Base-by-base conservation (phyloP, 2,888 invertebrate species). In the Acronicta alni region DNA sequence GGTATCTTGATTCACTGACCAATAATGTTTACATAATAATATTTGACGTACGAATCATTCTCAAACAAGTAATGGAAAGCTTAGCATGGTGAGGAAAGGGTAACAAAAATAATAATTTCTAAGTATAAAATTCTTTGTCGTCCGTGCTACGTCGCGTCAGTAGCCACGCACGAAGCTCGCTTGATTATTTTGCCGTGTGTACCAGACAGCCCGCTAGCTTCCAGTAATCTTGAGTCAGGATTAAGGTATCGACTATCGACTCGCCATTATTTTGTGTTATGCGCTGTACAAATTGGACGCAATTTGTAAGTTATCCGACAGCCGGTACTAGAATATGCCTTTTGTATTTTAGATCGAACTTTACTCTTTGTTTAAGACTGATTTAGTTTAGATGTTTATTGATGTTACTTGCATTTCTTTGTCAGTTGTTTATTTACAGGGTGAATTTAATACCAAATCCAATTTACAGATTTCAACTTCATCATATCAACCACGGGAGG, bases 141-240 rank as follows among this genome's bases (percentile, higher is more conserved):
- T 26, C 5, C 3, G 30, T 30, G 0, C 12, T 12, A 12, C 30
- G 3, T 12, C 3, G 30, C 30, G 30, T 12, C 12, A 3, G 12
- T 30, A n/a, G n/a, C 12, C 30, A 12, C 12, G 12, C 30, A 6
- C 12, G 30, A 3, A 37, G 47, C 2, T 15, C 6, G 7, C 14
- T 45, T 32, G 0, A 16, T 3, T 60, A 4, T 67, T 67, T 32
- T 6, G 2, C 45, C 15, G 35, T 32, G 35, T 47, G 67, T 70
- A 67, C 57, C 32, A 54, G 47, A 66, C 57, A 53, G 57, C 60
- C 82, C 66, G 73, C 59, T 58, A 59, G 66, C 74, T 63, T 57
- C 55, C 66, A 82, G 87, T 89, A 89, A 90, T 91, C 88, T 84
- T 82, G 83, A 88, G 85, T 86, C 57, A 82, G 88, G 90, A 91